Base-by-base conservation (phyloP, 2,888 invertebrate genomes). In the Acutogordius australiensis region DNA sequence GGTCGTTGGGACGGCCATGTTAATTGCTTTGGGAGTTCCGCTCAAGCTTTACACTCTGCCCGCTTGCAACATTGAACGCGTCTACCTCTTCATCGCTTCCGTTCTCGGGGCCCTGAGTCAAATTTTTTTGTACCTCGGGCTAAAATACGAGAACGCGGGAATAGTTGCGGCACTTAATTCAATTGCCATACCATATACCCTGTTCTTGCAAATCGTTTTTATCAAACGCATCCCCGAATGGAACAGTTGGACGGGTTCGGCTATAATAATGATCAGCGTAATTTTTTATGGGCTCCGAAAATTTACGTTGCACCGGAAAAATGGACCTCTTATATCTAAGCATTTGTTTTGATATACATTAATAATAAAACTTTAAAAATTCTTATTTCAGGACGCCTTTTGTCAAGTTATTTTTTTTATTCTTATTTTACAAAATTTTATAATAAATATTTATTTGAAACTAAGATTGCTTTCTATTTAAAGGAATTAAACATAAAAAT, bases 211-310 rank as follows among this genome's bases (percentile, higher is more conserved):
- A 23, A 51, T 51, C 23, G 23, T 51, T n/a, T 51, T 51, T 23
- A 4, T 51, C n/a, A 51, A 51, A 51, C 51, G 23, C 8, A 26
- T 51, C 8, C 51, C 51, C 13, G 4, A n/a, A 4, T 51, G 51
- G 51, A 51, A 51, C 51, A 51, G 51, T 23, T 51, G 51, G 51
- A 26, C 26, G 18, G 51, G 51, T 13, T 13, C n/a, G 23, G 51
- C n/a, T n/a, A 51, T 51, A n/a, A 51, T 51, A 8, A 51, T 23
- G 51, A 8, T 51, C 4, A 4, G 18, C 23, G 23, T 51, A 13
- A 26, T 51, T 23, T 13, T 8, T 51, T 51, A 51, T 23, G 51
- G 51, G 51, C 51, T 51, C 4, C 51, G 51, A n/a, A 51, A 51
- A 23, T 51, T 13, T 13, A 51, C n/a, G 4, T n/a, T 51, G 26